A percentile compares a stretch with the other conserved stretches of the same genome.
Conservation (phyloP, 2,888 invertebrate genomes). For the Apoda limacodes region DNA sequence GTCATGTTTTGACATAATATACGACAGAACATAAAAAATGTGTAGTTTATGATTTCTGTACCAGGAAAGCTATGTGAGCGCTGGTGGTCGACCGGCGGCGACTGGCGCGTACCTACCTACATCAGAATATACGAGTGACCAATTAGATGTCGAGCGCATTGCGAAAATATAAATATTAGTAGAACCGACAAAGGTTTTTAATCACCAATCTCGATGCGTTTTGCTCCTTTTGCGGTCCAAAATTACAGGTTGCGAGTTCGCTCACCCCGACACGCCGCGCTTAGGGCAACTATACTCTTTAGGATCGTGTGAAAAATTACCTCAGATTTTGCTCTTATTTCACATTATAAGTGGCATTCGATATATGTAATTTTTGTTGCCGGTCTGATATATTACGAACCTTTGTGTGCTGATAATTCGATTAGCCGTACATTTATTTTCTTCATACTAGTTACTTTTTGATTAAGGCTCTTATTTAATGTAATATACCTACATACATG, state of each 20-base stretch:
- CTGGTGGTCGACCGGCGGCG: slow-evolving; percentile 49
- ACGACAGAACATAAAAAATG: slow-evolving; percentile 47
- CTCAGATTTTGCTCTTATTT: slow-evolving; percentile 59
- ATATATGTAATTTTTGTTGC: slow-evolving; percentile 58
- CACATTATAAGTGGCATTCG: slow-evolving; percentile 55
- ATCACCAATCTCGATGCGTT: slow-evolving; percentile 64
- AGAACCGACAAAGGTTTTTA: slow-evolving; percentile 71
- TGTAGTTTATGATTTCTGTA: slow-evolving; percentile 56
- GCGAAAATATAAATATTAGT: slow-evolving; percentile 71
- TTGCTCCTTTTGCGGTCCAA: slow-evolving; percentile 68
- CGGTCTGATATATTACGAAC: slow-evolving; percentile 35
- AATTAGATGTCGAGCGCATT: slow-evolving; percentile 67
- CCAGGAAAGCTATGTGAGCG: slow-evolving; percentile 64
- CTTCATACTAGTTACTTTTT: no score
- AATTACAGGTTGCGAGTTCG: slow-evolving; percentile 67
- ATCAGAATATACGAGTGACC: slow-evolving; percentile 53
- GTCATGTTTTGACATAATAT: slow-evolving; percentile 54
- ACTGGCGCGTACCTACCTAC: slow-evolving; percentile 35
- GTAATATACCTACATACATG: slow-evolving; percentile 13
- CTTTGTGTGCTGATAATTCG: no score
- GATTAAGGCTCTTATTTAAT: no score
- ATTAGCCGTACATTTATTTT: no score
- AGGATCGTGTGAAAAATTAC: slow-evolving; percentile 68
- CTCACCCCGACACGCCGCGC: slow-evolving; percentile 59
- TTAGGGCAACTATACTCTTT: slow-evolving; percentile 63